Conservation (phyloP, 1,140 invertebrate species). For the Drosophila teissieri region DNA sequence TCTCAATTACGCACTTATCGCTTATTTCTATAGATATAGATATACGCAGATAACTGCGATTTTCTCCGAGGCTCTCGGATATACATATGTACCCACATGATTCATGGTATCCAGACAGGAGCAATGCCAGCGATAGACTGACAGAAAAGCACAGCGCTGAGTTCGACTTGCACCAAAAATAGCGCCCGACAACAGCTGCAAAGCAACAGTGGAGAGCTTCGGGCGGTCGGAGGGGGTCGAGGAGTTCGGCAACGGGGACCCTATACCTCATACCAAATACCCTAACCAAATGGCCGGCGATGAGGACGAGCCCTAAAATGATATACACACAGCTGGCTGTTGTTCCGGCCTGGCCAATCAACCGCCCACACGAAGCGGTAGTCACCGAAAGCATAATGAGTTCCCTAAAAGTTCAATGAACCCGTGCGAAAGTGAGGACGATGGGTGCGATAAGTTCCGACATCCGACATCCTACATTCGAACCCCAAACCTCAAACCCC, state of each 20-base stretch:
- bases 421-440: slow-evolving; percentile 67
- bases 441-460: slow-evolving; percentile 28
- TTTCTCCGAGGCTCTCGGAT: slow-evolving; percentile 9
- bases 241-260: slow-evolving; percentile 2
- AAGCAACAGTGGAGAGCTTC: slow-evolving; percentile 46
- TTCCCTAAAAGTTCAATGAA: slow-evolving; percentile 78
- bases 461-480: slow-evolving; percentile 4
- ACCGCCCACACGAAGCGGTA: slow-evolving; percentile 29
- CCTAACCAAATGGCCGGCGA: slow-evolving; percentile 26
- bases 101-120: slow-evolving; percentile 59
- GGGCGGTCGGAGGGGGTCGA: not conserved
- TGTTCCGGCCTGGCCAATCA: slow-evolving; percentile 35
- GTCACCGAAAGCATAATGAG: slow-evolving; percentile 63
- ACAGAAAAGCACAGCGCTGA: slow-evolving; percentile 45
- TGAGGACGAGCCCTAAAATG: slow-evolving; percentile 66
- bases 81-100: slow-evolving; percentile 44
- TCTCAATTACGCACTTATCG: slow-evolving; percentile 32
- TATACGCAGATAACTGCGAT: slow-evolving; percentile 18
- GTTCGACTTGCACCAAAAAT: slow-evolving; percentile 55
- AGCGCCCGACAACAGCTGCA: slow-evolving; percentile 48
- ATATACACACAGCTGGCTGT: slow-evolving; percentile 41
- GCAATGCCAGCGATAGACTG: slow-evolving; percentile 62
- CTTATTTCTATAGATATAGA: not conserved
- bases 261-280: not conserved
- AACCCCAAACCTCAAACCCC: not conserved